Percentiles rank a stretch among this genome's conserved stretches.
phyloP scores from a whole-genome alignment of 2,113 vertebrate genomes.

The Rhinoptilus africanus region DNA sequence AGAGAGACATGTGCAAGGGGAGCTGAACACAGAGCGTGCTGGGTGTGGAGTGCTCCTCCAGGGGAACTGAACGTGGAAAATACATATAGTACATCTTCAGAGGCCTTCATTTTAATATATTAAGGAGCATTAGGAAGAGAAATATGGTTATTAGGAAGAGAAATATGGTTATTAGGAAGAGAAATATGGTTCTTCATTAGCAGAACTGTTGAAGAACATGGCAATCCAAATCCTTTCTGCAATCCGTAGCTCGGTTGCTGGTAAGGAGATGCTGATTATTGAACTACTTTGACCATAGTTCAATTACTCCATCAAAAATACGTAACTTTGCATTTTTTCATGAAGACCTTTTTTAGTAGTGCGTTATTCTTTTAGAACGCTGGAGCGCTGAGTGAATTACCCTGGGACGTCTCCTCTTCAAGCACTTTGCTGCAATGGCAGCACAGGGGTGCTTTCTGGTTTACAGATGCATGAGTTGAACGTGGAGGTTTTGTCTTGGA shows the following conservation, averaged over 20 bases:
- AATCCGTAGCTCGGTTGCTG: background rate
- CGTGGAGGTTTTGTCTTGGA: fast-evolving
- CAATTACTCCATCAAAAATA: background rate
- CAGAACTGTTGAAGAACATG: background rate
- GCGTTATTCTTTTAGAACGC: fast-evolving
- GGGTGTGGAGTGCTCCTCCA: background rate
- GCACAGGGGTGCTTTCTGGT: fast-evolving
- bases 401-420: background rate
- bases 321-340: background rate
- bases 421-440: background rate
- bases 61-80: background rate
- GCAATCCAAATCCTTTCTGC: background rate
- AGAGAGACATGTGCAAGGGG: background rate
- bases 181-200: fast-evolving
- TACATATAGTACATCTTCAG: background rate
- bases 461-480: background rate
- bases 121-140: background rate
- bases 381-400: fast-evolving
- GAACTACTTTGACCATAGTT: background rate
- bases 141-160: fast-evolving
- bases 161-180: fast-evolving
- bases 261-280: background rate
- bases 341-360: background rate
- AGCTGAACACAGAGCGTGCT: background rate
- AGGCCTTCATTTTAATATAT: background rate